Conservation (phyloP, 1,140 invertebrate species). For the Mactra quadrangularis region DNA sequence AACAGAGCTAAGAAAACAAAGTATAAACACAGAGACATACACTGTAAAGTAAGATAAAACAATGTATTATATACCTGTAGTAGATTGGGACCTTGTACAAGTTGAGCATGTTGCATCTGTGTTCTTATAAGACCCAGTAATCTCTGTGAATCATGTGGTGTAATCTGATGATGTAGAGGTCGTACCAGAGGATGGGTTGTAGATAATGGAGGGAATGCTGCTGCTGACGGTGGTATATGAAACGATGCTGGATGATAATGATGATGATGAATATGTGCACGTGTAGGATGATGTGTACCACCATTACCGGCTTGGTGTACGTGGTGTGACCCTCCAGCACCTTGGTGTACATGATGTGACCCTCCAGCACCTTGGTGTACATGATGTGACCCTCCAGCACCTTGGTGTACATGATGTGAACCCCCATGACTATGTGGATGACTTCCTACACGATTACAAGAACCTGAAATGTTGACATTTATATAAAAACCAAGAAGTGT, state of each 20-base stretch:
- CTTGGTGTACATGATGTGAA: conserved; percentile 22
- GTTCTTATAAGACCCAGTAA: conserved; percentile 32
- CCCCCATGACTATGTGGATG: conserved; percentile 4
- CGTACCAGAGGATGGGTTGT: conserved; percentile 80
- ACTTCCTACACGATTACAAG: conserved; percentile 11
- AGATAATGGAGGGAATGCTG: conserved; percentile 51
- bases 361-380: not conserved
- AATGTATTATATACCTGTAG: no score
- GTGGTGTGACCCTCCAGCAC: conserved; percentile 46
- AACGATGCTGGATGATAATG: conserved; percentile 81
- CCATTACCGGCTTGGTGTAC: conserved; percentile 30
- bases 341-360: no score
- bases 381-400: conserved; percentile 51
- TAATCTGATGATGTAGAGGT: conserved; percentile 86
- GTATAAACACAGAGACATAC: no score
- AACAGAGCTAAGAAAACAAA: no score
- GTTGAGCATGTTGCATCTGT: conserved; percentile 54
- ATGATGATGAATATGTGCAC: conserved; percentile 85
- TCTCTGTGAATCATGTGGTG: conserved; percentile 80
- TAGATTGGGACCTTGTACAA: conserved; percentile 56
- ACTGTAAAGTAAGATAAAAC: no score
- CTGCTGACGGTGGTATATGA: conserved; percentile 63
- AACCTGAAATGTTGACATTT: conserved; percentile 27
- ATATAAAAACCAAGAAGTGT: not conserved
- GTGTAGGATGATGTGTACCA: conserved; percentile 67